Conservation (phyloP, 2,113 vertebrate species). For the Tapirus terrestris region DNA sequence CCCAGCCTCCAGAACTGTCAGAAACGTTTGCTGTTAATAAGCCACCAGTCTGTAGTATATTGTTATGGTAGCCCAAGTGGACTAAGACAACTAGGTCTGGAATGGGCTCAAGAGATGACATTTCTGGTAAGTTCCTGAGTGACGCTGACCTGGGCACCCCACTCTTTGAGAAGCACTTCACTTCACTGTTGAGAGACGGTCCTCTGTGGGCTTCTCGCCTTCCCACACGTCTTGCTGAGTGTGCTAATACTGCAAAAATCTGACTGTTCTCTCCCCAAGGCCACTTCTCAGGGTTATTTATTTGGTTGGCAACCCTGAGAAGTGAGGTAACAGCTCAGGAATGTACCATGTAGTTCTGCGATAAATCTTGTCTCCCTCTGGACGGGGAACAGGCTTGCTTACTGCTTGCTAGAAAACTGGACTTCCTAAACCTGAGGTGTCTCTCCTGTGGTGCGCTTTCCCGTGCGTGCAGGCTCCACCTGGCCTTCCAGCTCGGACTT, state of each 20-base stretch:
- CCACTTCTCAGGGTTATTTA: background rate
- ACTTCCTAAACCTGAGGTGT: background rate
- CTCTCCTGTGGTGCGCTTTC: background rate
- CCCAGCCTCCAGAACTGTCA: background rate
- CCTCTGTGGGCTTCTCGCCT: background rate
- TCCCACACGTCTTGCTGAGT: background rate
- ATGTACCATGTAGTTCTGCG: background rate
- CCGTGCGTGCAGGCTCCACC: rapidly evolving
- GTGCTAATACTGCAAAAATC: too few relatives aligned
- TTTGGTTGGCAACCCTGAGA: background rate
- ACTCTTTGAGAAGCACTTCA: background rate
- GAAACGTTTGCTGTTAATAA: background rate
- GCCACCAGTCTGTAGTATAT: background rate
- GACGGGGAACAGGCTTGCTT: background rate
- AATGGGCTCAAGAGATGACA: background rate
- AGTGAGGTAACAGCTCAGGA: background rate
- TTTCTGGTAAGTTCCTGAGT: background rate
- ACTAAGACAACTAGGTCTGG: background rate
- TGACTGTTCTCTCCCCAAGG: background rate
- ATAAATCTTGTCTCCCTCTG: background rate
- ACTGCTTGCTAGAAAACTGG: background rate
- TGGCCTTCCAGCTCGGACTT: background rate
- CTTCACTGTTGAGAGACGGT: background rate
- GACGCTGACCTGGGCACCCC: background rate
- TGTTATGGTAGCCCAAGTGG: background rate